Evolutionary conservation across 2,797 vertebrate species (phyloP), one percentile per base, ranked within the genome.

Genomic region (Serranus cabrilla): DNA sequence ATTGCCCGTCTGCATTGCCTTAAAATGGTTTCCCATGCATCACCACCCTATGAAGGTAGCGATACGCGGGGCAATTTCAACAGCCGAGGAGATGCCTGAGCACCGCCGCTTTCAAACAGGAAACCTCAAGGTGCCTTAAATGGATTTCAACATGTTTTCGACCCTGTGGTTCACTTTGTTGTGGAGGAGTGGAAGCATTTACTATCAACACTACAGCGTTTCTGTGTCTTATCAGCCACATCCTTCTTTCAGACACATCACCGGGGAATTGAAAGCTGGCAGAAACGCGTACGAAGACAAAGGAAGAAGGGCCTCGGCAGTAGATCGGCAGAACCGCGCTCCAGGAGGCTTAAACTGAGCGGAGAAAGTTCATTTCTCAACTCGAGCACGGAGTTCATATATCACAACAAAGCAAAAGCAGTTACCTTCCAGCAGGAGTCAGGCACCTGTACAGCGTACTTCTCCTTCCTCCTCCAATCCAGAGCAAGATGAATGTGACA

Each of bases 11-110:
- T 71, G 71, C 54, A 67, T 81, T 40, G 40, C 82, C 74, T 89
- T 79, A 76, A 80, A 91, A 83, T 72, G 81, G 63, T 80, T 89
- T 80, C 54, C 87, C 59, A 81, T 89, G 76, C 78, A 80, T 90
- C 83, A 83, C 51, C 79, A 62, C 58, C 56, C 62, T 71, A 67
- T 77, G 80, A 82, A 85, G 76, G 82, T 31, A 56, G 70, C 16
- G 8, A 72, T 70, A 80, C 34, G 13, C 13, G 2, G 66, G 69
- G 63, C 66, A 77, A 75, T 86, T 85, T 65, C 69, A 31, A 40
- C 34, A 6, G 64, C 69, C 49, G 25, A 66, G 40, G 78, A 83
- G 46, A 72, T 11, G 64, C 76, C 74, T 13, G 64, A 71, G 75
- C 58, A 13, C 61, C 14, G 39, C 37, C 27, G 27, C 56, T 78